Evolutionary conservation across 2,113 vertebrate species (phyloP), one percentile per base, ranked within the genome.

Genomic region (Orthonyx spaldingii): DNA sequence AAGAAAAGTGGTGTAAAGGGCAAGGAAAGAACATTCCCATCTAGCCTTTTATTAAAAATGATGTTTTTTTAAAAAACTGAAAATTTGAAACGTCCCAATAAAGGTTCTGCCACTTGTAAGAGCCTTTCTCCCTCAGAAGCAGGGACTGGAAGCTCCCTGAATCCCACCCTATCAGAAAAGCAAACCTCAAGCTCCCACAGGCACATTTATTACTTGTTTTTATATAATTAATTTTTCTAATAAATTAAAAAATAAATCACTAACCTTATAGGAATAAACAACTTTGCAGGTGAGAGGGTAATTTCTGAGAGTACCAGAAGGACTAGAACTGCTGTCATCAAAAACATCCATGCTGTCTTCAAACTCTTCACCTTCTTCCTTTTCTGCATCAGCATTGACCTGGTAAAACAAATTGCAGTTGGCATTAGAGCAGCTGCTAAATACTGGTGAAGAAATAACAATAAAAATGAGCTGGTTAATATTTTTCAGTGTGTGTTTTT

Each of bases 221-320:
- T 5, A 27, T 7, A 10, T 0, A 8, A 56, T 22, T 71, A 2
- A 15, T 32, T 52, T 71, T 69, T 23, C 35, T 20, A 23, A 66
- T 7, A 1, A 23, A 11, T 28, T 12, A 5, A 2, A 26, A 37
- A 89, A 37, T 69, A 89, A 75, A 22, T 7, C 56, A 96, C 96
- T 85, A 97, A 99, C 99, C 99, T 99, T 99, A 92, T 99, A 99
- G 0, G 99, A 99, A 97, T 99, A 99, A 92, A 99, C 98, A 65
- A 99, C 99, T 97, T 99, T 99, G 97, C 99, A 99, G 96, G 99
- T 99, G 78, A 99, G 98, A 3, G 99, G 99, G 63, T 99, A 99
- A 96, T 99, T 99, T 90, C 99, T 98, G 68, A 99, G 98, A n/a
- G 99, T 99, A 83, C 99, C 99, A 42, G 99, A 99, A 74, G 99